A percentile compares a stretch with the other conserved stretches of the same genome.
Conservation (phyloP, 2,113 vertebrate species). For the Polypterus bichir region DNA sequence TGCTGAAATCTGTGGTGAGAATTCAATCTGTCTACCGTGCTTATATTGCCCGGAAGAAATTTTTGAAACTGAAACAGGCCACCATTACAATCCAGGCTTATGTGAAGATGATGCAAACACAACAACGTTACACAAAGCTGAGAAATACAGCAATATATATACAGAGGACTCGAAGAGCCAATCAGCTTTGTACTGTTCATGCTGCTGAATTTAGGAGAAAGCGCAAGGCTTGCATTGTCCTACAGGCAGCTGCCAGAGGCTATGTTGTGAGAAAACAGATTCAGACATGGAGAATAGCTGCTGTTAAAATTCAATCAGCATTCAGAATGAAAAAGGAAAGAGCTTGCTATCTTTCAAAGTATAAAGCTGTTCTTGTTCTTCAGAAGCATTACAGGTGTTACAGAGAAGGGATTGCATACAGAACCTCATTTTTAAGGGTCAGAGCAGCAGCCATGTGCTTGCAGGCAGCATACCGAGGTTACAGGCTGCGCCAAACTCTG, state of each 20-base stretch:
- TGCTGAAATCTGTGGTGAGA: conserved; percentile 30
- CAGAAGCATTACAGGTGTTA: conserved; percentile 50
- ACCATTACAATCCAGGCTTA: conserved; percentile 42
- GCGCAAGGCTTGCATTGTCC: conserved; percentile 32
- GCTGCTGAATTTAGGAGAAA: conserved; percentile 25
- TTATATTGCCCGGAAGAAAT: conserved; percentile 28
- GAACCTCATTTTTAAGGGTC: conserved; percentile 28
- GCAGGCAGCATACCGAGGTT: conserved; percentile 63
- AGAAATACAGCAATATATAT: conserved; percentile 19
- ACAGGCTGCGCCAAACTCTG: conserved; percentile 34
- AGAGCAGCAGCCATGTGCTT: conserved; percentile 42
- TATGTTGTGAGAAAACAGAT: conserved; percentile 36
- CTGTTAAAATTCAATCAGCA: conserved; percentile 50
- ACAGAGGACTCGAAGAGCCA: conserved; percentile 32
- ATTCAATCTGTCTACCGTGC: conserved; percentile 46
- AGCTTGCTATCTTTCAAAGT: conserved; percentile 29
- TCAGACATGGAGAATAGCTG: conserved; percentile 26
- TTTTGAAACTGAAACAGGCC: conserved; percentile 30
- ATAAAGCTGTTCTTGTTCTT: conserved; percentile 40
- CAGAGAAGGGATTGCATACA: conserved; percentile 21
- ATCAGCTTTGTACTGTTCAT: conserved; percentile 7
- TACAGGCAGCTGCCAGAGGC: conserved; percentile 50
- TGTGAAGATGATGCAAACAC: conserved; percentile 36
- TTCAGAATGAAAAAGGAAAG: conserved; percentile 56
- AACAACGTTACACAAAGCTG: conserved; percentile 20